Percentiles rank a stretch among this genome's conserved stretches.
phyloP scores from a whole-genome alignment of 1,140 invertebrate species.

The Sitobion miscanthi region DNA sequence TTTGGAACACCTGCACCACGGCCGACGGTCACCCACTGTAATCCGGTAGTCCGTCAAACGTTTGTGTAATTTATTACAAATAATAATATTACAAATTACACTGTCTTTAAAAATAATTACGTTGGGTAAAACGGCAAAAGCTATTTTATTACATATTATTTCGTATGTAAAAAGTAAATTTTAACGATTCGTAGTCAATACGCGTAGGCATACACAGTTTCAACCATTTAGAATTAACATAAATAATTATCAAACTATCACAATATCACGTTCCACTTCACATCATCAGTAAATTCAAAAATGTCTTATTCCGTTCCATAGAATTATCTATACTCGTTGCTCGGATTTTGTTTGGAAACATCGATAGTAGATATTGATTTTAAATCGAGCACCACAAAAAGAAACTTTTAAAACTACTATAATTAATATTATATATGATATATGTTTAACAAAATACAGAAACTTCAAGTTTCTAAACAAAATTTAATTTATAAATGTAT shows the following conservation, averaged over 20 bases:
- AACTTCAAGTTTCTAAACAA: background rate
- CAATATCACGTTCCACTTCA: background rate
- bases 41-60: conserved; percentile 16
- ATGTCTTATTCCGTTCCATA: background rate
- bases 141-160: background rate
- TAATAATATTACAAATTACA: conserved; percentile 1
- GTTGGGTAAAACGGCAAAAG: no score
- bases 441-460: background rate
- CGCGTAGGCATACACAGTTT: background rate
- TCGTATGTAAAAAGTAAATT: background rate
- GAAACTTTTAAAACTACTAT: background rate
- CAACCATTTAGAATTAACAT: background rate
- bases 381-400: background rate
- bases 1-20: background rate
- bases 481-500: background rate
- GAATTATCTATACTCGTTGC: background rate
- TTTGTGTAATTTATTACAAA: background rate
- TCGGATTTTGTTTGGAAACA: no score
- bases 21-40: background rate
- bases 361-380: background rate
- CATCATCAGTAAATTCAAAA: background rate
- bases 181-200: background rate
- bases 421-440: background rate
- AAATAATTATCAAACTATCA: background rate
- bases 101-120: background rate